Conservation (phyloP, 2,113 vertebrate species). For the Cyanoramphus novaezelandiae region DNA sequence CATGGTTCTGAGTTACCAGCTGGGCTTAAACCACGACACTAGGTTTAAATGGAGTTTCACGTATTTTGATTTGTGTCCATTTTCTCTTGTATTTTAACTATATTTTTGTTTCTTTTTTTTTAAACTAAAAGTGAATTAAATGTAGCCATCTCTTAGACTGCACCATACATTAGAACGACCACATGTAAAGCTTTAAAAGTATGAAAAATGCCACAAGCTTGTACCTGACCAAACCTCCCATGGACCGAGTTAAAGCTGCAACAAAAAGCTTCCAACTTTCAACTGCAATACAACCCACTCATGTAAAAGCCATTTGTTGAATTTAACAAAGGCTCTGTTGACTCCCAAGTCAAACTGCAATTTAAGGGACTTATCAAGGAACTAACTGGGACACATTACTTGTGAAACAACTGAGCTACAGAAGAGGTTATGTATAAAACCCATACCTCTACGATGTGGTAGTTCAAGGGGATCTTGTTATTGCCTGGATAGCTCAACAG, state of each 20-base stretch:
- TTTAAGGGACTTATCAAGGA: background rate
- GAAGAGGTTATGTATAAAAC: background rate
- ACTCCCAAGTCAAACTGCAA: background rate
- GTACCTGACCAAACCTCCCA: background rate
- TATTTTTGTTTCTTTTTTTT: background rate
- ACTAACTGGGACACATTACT: background rate
- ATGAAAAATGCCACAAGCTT: background rate
- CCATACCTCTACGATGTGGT: constrained; percentile 96
- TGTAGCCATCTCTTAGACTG: background rate
- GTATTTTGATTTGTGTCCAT: background rate
- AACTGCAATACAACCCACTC: accelerated
- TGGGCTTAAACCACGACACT: background rate
- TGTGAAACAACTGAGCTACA: background rate
- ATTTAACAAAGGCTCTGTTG: background rate
- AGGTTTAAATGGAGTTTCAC: background rate
- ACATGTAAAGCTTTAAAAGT: background rate
- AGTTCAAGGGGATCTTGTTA: constrained; percentile 98
- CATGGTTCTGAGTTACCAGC: background rate
- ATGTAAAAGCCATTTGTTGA: background rate
- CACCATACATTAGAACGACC: background rate
- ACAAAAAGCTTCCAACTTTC: background rate
- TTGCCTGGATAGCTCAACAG: constrained; percentile 96
- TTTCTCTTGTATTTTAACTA: background rate
- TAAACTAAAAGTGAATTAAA: background rate
- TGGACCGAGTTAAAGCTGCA: background rate